Base-by-base conservation (phyloP, 2,113 vertebrate genomes). In the Pteronura brasiliensis region DNA sequence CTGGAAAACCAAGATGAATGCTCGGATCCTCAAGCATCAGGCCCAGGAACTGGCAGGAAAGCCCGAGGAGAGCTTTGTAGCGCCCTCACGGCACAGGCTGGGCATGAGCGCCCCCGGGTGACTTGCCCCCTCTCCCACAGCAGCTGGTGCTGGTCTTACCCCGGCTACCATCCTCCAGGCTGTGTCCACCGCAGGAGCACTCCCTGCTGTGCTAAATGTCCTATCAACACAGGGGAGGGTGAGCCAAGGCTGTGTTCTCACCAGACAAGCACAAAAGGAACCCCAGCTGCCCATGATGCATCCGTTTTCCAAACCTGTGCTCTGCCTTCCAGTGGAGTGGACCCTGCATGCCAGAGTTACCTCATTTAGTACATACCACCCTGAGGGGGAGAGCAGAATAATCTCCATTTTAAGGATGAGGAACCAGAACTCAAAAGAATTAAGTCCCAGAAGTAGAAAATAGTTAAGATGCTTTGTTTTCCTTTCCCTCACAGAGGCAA, bases 81-180 rank as follows among this genome's bases (percentile, higher is more conserved):
- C 0, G 34, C 65, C 31, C 3, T 42, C 0, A 0, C 0, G 11
- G 63, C 20, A 10, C 77, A 67, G 47, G 63, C 85, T 52, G 49
- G 36, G 29, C 63, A 11, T 8, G 10, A 93, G 69, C 1, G 47
- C 81, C 94, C 77, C 83, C 92, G 79, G n/a, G 44, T 57, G 90
- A 23, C n/a, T 57, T 0, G 2, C 14, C 21, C 25, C 25, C 34
- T 76, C 80, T 34, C 1, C 27, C 21, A 65, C 57, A 61, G 1
- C 23, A 9, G 4, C 18, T 0, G 18, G 42, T 15, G n/a, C 74
- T 0, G 34, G 8, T 47, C 42, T 2, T 29, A 47, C 47, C 29
- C 4, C 7, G 27, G 93, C 57, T 23, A 4, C 18, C 39, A 8
- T 52, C 25, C 6, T 39, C 13, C 31, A 15, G 9, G 11, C 17